These are phyloP conservation scores for Muntiacus muntjak DNA, from an alignment of 2,113 vertebrate genomes.

Conservation along the genomic window DNA sequence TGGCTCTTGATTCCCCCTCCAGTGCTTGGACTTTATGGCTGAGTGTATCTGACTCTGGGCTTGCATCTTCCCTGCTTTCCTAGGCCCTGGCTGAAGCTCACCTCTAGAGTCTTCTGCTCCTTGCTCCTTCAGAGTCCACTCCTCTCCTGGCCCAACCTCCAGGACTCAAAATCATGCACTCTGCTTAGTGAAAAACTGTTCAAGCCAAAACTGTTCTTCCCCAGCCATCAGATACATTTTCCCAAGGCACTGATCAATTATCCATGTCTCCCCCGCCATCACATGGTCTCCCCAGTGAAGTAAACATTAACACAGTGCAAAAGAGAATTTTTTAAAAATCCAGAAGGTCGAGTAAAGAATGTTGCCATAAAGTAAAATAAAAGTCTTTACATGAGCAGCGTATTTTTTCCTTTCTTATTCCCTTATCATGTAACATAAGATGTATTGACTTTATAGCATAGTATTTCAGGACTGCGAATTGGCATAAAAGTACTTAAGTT, in stretches of 20 bases:
- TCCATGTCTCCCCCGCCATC: neutral
- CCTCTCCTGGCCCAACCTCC: neutral
- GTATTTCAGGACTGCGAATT: neutral
- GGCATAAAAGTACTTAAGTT: neutral
- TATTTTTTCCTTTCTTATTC: neutral
- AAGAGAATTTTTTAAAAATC: neutral
- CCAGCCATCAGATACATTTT: neutral
- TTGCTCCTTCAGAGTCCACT: neutral
- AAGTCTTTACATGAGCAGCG: neutral
- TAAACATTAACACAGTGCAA: neutral
- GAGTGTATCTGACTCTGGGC: neutral
- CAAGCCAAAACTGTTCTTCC: neutral
- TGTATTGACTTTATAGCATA: neutral
- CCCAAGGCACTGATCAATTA: neutral
- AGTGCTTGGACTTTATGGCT: neutral
- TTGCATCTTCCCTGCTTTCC: neutral
- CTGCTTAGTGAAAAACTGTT: neutral
- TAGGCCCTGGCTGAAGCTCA: neutral
- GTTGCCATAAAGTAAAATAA: neutral
- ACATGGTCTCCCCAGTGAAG: too few species aligned
- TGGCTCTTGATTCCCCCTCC: neutral
- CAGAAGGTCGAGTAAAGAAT: neutral
- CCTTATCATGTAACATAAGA: neutral
- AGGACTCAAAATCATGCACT: neutral
- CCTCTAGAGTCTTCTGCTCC: rapidly evolving